Conservation (phyloP, 2,888 invertebrate species). For the Quadroppia sp. region DNA sequence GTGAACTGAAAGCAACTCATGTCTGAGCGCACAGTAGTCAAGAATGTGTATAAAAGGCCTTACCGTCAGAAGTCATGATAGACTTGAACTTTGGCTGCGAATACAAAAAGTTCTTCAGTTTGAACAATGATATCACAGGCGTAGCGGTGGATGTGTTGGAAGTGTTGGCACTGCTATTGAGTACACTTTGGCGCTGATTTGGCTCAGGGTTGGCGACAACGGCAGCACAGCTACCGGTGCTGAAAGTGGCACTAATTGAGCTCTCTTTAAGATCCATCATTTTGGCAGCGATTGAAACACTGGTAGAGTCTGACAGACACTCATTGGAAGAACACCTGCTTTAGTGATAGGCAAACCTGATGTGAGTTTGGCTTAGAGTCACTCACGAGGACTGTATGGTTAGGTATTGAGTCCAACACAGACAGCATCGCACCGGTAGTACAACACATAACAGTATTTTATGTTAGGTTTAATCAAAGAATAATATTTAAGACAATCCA, state of each 20-base stretch:
- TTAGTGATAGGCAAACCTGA: constrained; percentile 43
- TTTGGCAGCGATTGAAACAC: constrained; percentile 39
- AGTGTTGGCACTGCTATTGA: constrained; percentile 20
- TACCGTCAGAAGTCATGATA: constrained; percentile 40
- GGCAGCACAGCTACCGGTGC: constrained; percentile 27
- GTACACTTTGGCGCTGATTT: constrained; percentile 25
- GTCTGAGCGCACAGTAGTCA: neutral
- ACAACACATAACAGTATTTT: too few species aligned
- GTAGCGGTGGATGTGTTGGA: constrained; percentile 45
- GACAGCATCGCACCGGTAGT: too few species aligned
- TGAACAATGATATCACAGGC: constrained; percentile 49
- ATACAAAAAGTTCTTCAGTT: constrained; percentile 48
- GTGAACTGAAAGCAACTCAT: too few species aligned
- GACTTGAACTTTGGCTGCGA: constrained; percentile 48
- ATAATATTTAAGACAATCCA: neutral
- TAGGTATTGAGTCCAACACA: neutral
- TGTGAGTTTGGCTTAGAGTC: constrained; percentile 26
- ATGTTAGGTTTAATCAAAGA: too few species aligned
- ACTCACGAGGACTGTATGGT: neutral
- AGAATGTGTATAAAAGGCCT: neutral
- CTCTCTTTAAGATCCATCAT: constrained; percentile 36
- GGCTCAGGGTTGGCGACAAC: constrained; percentile 7
- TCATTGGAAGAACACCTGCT: constrained; percentile 37
- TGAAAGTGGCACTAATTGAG: constrained; percentile 3
- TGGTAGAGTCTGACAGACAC: constrained; percentile 14